Base-by-base conservation (phyloP, 2,113 vertebrate genomes). In the Erythrocercus mccallii region DNA sequence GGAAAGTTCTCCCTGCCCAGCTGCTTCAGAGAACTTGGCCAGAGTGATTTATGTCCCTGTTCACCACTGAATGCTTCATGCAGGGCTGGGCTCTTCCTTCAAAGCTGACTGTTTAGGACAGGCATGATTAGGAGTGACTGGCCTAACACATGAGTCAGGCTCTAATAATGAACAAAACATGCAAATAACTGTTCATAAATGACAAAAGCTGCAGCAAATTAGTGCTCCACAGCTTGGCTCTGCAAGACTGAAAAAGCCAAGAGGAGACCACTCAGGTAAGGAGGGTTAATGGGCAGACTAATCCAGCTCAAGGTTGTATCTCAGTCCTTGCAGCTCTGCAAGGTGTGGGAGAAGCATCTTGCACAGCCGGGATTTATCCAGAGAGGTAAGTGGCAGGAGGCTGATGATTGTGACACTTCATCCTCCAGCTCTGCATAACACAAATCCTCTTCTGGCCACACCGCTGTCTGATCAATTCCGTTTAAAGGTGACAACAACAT, bases 101-200 rank as follows among this genome's bases (percentile, higher is more conserved):
- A 78, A 79, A 51, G 81, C 33, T 28, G 80, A 48, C 77, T 92
- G 93, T 86, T 86, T 73, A 77, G 60, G 86, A 45, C 74, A 92
- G 73, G 78, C 86, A 91, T 91, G 68, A 97, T 96, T 90, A 47
- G 92, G 97, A 96, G 57, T 86, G 94, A 94, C 81, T 64, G 23
- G 47, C 35, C 50, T 74, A 30, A n/a, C 38, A 3, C 24, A n/a
- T 48, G 96, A 91, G 81, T 35, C 17, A 84, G 93, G 38, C 10
- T 83, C 66, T 62, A 61, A 57, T 79, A 61, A 87, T 1, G n/a
- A 83, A 60, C 58, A 77, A 68, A 92, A 90, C 89, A 88, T 86
- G 96, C 72, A 92, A 95, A 92, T 79, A 10, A n/a, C 50, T 15
- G 0, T 61, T 89, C 21, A 5, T 31, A 64, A 54, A 80, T 88